Evolutionary conservation across 2,797 vertebrate genomes (phyloP), one percentile per base, ranked within the genome.

Genomic region (Simalia tracyae): DNA sequence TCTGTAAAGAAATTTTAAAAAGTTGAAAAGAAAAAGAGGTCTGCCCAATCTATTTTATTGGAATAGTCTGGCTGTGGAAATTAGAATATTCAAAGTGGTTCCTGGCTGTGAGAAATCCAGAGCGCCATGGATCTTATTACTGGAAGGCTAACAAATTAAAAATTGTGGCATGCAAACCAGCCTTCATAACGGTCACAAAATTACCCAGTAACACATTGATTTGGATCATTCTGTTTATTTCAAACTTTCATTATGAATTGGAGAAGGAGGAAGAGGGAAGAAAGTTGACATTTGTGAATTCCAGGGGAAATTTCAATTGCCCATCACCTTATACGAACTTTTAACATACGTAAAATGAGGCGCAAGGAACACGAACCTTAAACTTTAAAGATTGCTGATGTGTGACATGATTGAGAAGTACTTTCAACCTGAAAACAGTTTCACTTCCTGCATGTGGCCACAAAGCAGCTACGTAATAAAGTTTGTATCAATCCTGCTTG

Each of bases 351-450:
- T 95, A 95, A 93, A 95, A 94, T 88, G 36, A 90, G 90, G 56
- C 12, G 84, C 95, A 15, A 10, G 5, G 89, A 94, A 94, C 96
- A 96, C 94, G 91, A 94, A 95, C 94, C 95, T 94, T 92, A 95
- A 95, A 93, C 94, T 95, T 93, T 96, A 97, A 97, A 95, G 96
- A 92, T 90, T 96, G 95, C 94, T 96, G 95, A 96, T 95, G 96
- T 97, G 95, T 97, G 95, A 96, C 95, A 96, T 96, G 97, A 97
- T 97, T 97, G 96, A 97, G 97, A 98, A 97, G 97, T 96, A 96
- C 97, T 96, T 97, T 97, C 97, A 97, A 96, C 96, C 97, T 97
- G 95, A 97, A 97, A 97, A 95, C 95, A 88, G 96, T 97, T 97
- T 97, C 97, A 95, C 96, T 98, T 98, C 97, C 97, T 98, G 97